phyloP scores from a whole-genome alignment of 2,113 vertebrate species.

The Plecotus auritus region DNA sequence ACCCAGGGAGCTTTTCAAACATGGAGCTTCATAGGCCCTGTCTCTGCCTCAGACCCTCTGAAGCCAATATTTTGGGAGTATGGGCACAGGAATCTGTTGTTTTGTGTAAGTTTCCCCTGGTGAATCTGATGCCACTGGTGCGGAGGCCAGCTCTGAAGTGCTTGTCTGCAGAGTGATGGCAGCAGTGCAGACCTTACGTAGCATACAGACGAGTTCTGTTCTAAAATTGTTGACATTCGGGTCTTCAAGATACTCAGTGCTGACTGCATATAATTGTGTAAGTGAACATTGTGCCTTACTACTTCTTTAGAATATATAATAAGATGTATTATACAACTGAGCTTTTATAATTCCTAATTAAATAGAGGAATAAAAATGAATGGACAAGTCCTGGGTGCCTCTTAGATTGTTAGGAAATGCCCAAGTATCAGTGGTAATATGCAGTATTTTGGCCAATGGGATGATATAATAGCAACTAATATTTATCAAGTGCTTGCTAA shows the following conservation, averaged over 20 bases:
- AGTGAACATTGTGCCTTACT: slow-evolving; percentile 24
- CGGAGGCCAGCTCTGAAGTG: neutral
- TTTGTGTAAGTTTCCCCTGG: neutral
- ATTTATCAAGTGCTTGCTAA: neutral
- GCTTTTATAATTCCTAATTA: slow-evolving; percentile 7
- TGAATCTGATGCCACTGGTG: neutral
- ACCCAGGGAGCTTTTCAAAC: neutral
- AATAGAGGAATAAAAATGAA: neutral
- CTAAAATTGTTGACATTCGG: neutral
- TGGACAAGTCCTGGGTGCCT: neutral
- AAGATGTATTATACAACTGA: neutral
- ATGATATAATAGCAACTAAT: neutral
- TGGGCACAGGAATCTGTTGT: neutral
- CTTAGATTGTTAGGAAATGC: neutral
- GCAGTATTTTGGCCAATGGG: neutral
- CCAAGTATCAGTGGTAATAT: neutral
- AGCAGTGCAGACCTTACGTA: neutral
- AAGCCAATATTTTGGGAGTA: neutral
- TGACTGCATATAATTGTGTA: neutral
- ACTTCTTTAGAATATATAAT: neutral
- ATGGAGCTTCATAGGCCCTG: neutral
- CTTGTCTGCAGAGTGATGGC: neutral
- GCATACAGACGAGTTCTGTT: neutral
- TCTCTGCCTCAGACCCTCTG: neutral
- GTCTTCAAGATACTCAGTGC: neutral